phyloP scores from a whole-genome alignment of 2,113 vertebrate species.

The Reinhardtius hippoglossoides region DNA sequence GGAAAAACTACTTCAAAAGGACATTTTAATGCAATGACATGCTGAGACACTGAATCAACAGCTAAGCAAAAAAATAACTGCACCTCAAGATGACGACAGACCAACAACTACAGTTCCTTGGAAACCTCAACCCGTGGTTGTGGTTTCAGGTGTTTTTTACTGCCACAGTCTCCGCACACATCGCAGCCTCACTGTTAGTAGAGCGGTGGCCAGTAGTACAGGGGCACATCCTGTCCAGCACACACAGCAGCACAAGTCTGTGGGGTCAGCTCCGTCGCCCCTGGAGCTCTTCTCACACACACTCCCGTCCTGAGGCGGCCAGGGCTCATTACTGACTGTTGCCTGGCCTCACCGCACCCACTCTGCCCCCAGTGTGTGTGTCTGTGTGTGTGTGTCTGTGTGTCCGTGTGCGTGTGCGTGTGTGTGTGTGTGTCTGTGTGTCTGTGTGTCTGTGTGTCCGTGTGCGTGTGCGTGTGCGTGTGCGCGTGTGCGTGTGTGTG shows the following conservation, averaged over 20 bases:
- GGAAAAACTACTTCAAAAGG: not conserved
- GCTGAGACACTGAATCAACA: conserved; percentile 26
- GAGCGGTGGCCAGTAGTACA: conserved; percentile 32
- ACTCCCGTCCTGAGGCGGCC: conserved; percentile 53
- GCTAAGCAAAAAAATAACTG: conserved; percentile 4
- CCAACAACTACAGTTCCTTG: conserved; percentile 11
- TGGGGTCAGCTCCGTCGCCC: conserved; percentile 60
- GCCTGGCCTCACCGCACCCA: conserved; percentile 60
- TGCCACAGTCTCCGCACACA: conserved; percentile 54
- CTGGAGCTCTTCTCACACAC: conserved; percentile 66
- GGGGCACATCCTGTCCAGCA: conserved; percentile 34
- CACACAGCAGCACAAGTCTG: conserved; percentile 60
- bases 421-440: not conserved
- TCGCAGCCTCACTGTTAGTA: conserved; percentile 75
- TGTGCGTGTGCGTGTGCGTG: not conserved
- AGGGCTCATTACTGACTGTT: conserved; percentile 72
- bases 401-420: not conserved
- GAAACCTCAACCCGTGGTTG: conserved; percentile 1
- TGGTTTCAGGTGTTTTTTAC: conserved; percentile 30
- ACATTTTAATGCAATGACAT: conserved; percentile 42
- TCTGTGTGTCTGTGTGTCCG: not conserved
- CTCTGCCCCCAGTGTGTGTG: conserved; percentile 19
- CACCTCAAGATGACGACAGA: conserved; percentile 19
- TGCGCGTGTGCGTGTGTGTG: not conserved
- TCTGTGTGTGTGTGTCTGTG: not conserved